These are phyloP conservation scores for Paralinhomoeus sp. DNA, from an alignment of 2,888 invertebrate genomes.

Conservation along the genomic window DNA sequence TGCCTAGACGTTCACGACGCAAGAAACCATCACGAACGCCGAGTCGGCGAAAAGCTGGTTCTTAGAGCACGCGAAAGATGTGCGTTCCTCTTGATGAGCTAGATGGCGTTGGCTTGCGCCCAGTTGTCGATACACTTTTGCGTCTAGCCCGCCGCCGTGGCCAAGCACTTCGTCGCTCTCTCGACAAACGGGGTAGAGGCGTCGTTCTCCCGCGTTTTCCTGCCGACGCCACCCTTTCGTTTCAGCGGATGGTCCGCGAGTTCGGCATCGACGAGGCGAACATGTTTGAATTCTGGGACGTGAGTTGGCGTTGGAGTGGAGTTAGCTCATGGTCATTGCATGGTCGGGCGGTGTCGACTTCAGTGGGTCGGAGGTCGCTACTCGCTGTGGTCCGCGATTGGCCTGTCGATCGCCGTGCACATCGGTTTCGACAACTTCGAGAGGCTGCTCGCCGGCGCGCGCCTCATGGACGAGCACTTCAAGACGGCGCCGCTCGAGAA, in stretches of 20 bases:
- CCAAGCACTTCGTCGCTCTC: slow-evolving; percentile 90
- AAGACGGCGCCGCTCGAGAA: slow-evolving; percentile 56
- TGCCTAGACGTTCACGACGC: slow-evolving; percentile 69
- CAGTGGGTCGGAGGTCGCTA: slow-evolving; percentile 90
- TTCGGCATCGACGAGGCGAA: slow-evolving; percentile 91
- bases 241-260: slow-evolving; percentile 54
- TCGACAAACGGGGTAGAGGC: slow-evolving; percentile 62
- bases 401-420: slow-evolving; percentile 71
- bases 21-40: slow-evolving; percentile 94
- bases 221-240: slow-evolving; percentile 15
- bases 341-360: slow-evolving; percentile 3
- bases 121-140: too few species aligned
- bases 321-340: neutral
- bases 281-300: slow-evolving; percentile 99
- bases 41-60: slow-evolving; percentile 93
- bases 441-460: slow-evolving; percentile 65
- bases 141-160: slow-evolving; percentile 41
- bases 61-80: slow-evolving; percentile 56
- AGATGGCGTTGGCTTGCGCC: too few species aligned
- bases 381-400: slow-evolving; percentile 97
- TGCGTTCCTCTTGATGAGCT: slow-evolving; percentile 39
- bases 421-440: slow-evolving; percentile 88
- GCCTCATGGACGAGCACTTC: slow-evolving; percentile 83
- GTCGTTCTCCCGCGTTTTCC: slow-evolving; percentile 89
- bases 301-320: slow-evolving; percentile 22